phyloP scores from a whole-genome alignment of 1,140 invertebrate species.

The Anagrus nilaparvatae region DNA sequence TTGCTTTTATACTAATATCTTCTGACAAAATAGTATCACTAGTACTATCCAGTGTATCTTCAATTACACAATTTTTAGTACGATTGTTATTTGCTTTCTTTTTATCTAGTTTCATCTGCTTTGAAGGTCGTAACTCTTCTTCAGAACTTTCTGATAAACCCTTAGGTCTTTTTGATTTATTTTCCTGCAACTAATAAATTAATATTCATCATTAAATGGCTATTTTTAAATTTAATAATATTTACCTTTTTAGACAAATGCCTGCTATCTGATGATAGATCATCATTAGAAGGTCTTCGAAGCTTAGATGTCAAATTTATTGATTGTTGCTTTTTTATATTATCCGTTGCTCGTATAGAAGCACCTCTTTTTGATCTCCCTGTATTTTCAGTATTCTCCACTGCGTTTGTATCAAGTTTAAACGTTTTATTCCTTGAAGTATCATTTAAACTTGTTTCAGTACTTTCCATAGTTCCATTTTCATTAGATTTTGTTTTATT shows the following conservation, averaged over 20 bases:
- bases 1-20: background rate
- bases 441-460: too few relatives aligned
- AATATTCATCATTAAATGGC: background rate
- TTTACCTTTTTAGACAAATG: background rate
- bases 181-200: conserved; percentile 2
- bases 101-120: conserved; percentile 21
- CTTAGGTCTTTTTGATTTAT: conserved; percentile 19
- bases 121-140: conserved; percentile 17
- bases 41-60: background rate
- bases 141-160: conserved; percentile 17
- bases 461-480: too few relatives aligned
- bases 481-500: background rate
- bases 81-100: conserved; percentile 2
- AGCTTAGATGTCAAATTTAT: conserved; percentile 17
- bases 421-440: too few relatives aligned
- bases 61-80: background rate
- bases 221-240: background rate
- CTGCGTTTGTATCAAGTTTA: background rate
- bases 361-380: conserved; percentile 22
- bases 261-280: background rate
- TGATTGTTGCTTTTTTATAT: conserved; percentile 28
- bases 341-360: conserved; percentile 26
- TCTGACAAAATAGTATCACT: conserved; percentile 1
- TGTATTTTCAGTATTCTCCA: background rate
- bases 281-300: conserved; percentile 14